Evolutionary conservation across 2,113 vertebrate genomes (phyloP).

Genomic region (Ptyas mucosa): DNA sequence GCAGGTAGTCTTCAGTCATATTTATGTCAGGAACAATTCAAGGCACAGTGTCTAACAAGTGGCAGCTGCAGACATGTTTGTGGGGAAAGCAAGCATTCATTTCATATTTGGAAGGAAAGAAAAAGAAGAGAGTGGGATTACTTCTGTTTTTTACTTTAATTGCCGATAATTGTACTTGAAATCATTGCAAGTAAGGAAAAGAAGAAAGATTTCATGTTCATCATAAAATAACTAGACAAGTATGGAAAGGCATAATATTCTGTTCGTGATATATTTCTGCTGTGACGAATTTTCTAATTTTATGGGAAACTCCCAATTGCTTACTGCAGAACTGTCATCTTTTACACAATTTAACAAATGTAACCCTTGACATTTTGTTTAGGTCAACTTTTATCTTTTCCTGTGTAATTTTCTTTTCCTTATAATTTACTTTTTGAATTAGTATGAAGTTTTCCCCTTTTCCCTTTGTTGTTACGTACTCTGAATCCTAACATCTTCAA

Average conservation of each 20-base stretch:
- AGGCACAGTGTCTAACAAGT: background rate
- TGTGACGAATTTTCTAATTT: background rate
- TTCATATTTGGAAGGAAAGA: constrained; percentile 31
- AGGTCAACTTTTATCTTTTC: constrained; percentile 13
- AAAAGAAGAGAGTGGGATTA: constrained; percentile 26
- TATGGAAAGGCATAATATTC: background rate
- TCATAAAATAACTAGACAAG: constrained; percentile 37
- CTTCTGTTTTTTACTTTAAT: constrained; percentile 51
- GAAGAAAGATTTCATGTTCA: constrained; percentile 50
- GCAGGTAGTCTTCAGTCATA: background rate
- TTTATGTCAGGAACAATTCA: background rate
- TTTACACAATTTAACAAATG: background rate
- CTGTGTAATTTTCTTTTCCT: background rate
- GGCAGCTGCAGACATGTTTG: background rate
- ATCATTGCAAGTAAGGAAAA: constrained; percentile 30
- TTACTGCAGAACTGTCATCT: background rate
- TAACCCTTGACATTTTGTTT: background rate
- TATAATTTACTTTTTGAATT: background rate
- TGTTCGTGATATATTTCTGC: background rate
- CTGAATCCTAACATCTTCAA: background rate
- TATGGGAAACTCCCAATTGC: background rate
- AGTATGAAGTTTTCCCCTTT: background rate
- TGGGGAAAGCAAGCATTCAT: constrained; percentile 29
- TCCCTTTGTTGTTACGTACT: background rate
- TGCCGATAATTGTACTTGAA: constrained; percentile 39